Conservation (phyloP, 2,888 invertebrate genomes). For the Syritta pipiens region DNA sequence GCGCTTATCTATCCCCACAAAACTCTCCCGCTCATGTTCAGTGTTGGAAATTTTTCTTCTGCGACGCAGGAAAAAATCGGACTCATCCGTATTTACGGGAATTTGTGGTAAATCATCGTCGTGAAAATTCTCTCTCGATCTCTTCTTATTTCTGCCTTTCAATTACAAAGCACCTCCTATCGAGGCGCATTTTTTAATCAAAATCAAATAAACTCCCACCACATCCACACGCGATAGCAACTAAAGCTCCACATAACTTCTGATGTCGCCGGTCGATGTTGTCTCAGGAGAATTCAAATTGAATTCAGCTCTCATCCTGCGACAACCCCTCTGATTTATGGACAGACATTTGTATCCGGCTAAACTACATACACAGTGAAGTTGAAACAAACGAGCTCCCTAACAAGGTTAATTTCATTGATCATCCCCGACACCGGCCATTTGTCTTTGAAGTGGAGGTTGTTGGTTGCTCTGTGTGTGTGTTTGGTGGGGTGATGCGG, state of each 20-base stretch:
- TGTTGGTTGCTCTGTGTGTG: neutral
- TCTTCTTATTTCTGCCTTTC: conserved; percentile 11
- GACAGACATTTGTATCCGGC: conserved; percentile 56
- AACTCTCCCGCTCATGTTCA: no score
- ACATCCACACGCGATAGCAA: neutral
- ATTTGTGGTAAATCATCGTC: conserved; percentile 30
- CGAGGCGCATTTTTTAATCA: conserved; percentile 4
- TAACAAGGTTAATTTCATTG: conserved; percentile 79
- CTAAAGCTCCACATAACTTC: conserved; percentile 12
- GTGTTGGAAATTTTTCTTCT: conserved; percentile 15
- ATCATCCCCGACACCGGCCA: conserved; percentile 73
- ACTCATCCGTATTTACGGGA: conserved; percentile 8
- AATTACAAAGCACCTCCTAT: conserved; percentile 11
- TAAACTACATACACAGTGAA: conserved; percentile 68
- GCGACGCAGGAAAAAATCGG: conserved; percentile 10
- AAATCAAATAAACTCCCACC: conserved; percentile 3
- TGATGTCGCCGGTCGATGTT: conserved; percentile 30
- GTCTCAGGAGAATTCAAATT: conserved; percentile 75
- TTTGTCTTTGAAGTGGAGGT: conserved; percentile 74
- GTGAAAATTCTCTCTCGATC: no score
- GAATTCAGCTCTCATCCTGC: conserved; percentile 63
- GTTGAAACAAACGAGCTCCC: conserved; percentile 73
- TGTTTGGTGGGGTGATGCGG: neutral
- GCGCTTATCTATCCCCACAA: no score
- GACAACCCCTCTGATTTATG: conserved; percentile 70